Conservation (phyloP, 2,797 vertebrate genomes). For the Choloepus didactylus region DNA sequence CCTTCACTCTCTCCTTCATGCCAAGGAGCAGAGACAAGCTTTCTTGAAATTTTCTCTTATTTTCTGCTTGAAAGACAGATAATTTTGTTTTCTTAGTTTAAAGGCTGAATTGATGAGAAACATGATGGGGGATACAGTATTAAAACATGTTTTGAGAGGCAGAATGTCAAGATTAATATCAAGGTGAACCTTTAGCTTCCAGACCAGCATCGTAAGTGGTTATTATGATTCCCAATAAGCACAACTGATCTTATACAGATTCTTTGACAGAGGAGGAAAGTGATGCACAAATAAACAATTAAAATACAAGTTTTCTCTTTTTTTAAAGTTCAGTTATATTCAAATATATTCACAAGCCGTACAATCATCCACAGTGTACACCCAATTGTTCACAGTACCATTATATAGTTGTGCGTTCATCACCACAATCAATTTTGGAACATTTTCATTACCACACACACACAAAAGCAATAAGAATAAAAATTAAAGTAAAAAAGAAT, state of each 20-base stretch:
- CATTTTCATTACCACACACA: too few relatives aligned
- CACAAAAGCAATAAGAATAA: too few relatives aligned
- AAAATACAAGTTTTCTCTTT: too few relatives aligned
- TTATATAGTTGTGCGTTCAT: too few relatives aligned
- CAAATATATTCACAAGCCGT: too few relatives aligned
- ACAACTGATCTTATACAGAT: not conserved
- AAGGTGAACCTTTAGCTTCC: not conserved
- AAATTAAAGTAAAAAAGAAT: too few relatives aligned
- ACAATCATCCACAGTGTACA: too few relatives aligned
- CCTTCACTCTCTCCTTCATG: not conserved
- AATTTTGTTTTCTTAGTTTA: not conserved
- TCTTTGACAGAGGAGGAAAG: not conserved
- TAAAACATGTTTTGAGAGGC: not conserved
- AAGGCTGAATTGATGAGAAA: not conserved
- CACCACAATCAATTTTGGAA: too few relatives aligned
- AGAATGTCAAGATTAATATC: not conserved
- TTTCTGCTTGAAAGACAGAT: not conserved
- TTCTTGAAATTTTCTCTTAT: conserved; percentile 6
- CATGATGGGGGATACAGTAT: not conserved
- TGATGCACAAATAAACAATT: not conserved
- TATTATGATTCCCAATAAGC: not conserved
- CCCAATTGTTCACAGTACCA: too few relatives aligned
- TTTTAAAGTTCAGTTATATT: too few relatives aligned
- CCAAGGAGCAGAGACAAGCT: not conserved
- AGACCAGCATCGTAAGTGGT: not conserved